phyloP scores from a whole-genome alignment of 2,888 invertebrate genomes.

The Entomobrya proxima region DNA sequence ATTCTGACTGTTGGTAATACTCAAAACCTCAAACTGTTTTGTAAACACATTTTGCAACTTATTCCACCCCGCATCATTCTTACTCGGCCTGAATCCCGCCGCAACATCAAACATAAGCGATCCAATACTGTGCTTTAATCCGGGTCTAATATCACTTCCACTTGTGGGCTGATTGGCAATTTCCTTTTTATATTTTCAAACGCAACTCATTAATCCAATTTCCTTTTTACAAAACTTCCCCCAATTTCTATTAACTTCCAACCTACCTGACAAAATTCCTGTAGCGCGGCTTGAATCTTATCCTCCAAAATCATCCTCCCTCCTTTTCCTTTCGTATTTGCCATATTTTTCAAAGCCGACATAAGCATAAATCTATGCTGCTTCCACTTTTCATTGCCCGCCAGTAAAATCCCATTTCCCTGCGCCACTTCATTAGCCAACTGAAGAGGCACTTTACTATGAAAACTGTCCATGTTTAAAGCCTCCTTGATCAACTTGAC shows the following conservation, averaged over 20 bases:
- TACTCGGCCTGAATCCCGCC: conserved; percentile 84
- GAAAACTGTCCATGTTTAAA: conserved; percentile 84
- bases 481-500: conserved; percentile 84
- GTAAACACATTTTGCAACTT: conserved; percentile 88
- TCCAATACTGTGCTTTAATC: conserved; percentile 84
- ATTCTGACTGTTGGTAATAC: conserved; percentile 89
- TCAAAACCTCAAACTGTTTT: conserved; percentile 89
- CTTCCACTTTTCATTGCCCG: conserved; percentile 88
- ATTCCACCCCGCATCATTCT: conserved; percentile 84
- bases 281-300: conserved; percentile 82
- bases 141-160: conserved; percentile 56
- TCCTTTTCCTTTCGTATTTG: conserved; percentile 83
- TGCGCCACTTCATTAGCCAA: conserved; percentile 89
- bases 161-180: conserved; percentile 33
- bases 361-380: conserved; percentile 87
- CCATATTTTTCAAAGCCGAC: conserved; percentile 84
- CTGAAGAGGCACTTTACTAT: conserved; percentile 88
- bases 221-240: too few species aligned
- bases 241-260: neutral
- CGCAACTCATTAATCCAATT: too few species aligned
- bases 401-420: conserved; percentile 89
- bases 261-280: conserved; percentile 74
- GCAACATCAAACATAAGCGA: conserved; percentile 87
- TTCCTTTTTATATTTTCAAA: too few species aligned
- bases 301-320: conserved; percentile 82